These are phyloP conservation scores for Orgyia antiqua DNA, from an alignment of 2,888 invertebrate genomes.

Conservation along the genomic window DNA sequence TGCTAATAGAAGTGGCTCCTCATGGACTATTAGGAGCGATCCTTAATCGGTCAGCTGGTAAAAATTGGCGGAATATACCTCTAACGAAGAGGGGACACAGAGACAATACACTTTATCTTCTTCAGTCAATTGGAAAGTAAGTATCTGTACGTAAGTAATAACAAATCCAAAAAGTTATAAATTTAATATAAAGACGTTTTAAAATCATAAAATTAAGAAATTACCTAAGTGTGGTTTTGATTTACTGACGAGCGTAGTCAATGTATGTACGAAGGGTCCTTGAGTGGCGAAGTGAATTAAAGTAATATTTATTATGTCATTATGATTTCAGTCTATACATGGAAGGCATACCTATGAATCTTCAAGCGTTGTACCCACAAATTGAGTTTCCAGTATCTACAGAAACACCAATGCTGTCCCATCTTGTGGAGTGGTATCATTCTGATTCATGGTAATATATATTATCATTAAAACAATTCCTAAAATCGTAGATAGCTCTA, in stretches of 20 bases:
- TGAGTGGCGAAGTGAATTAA: no score
- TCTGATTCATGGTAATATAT: constrained; percentile 78
- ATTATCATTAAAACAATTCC: no score
- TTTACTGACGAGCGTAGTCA: no score
- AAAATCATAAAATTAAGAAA: no score
- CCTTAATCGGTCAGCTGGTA: constrained; percentile 88
- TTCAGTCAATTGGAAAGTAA: constrained; percentile 81
- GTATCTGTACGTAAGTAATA: no score
- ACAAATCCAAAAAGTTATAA: no score
- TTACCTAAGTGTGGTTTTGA: no score
- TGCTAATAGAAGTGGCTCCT: constrained; percentile 90
- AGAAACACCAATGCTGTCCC: constrained; percentile 88
- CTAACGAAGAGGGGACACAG: constrained; percentile 84
- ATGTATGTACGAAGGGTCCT: no score
- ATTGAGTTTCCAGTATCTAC: constrained; percentile 88
- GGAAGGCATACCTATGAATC: constrained; percentile 82
- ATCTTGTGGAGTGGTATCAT: constrained; percentile 90
- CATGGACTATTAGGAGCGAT: constrained; percentile 91
- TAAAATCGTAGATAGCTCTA: no score
- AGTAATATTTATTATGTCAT: no score
- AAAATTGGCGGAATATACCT: constrained; percentile 83
- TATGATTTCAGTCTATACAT: constrained; percentile 81
- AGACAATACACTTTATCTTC: constrained; percentile 76
- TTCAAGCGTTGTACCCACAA: constrained; percentile 84
- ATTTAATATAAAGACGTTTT: no score